Percentiles rank a stretch among this genome's conserved stretches.
phyloP scores from a whole-genome alignment of 92 coral and sea anemone species.

The Porites lobata region DNA sequence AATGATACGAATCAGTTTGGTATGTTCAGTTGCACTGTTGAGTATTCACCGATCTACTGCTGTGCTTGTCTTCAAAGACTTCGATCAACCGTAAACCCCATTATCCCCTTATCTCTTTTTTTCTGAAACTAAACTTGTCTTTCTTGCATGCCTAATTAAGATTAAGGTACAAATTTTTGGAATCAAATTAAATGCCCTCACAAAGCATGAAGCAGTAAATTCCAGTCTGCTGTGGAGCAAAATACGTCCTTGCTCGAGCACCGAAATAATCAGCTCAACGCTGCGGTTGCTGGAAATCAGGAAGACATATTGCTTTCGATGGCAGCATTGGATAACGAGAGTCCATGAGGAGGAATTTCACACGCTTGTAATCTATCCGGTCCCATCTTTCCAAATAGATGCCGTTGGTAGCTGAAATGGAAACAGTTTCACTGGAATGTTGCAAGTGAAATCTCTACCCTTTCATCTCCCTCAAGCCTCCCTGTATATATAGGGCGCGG shows the following conservation, averaged over 20 bases:
- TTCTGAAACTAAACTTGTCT: too few species aligned
- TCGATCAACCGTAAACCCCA: too few species aligned
- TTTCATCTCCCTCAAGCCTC: too few species aligned
- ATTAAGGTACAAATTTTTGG: too few species aligned
- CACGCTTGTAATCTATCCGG: constrained; percentile 36
- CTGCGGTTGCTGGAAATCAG: constrained; percentile 43
- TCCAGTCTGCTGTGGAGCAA: constrained; percentile 80
- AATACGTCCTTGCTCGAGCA: constrained; percentile 77
- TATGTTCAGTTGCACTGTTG: too few species aligned
- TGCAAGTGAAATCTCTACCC: too few species aligned
- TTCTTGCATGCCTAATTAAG: too few species aligned
- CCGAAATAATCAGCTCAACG: constrained; percentile 83
- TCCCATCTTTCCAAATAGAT: constrained; percentile 47
- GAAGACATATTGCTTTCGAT: constrained; percentile 7
- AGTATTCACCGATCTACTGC: too few species aligned
- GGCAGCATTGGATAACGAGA: constrained; percentile 51
- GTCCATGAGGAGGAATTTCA: constrained; percentile 25
- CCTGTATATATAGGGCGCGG: too few species aligned
- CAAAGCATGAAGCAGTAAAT: constrained; percentile 6
- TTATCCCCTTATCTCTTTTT: too few species aligned
- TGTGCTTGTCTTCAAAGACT: too few species aligned
- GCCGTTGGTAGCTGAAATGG: constrained; percentile 8
- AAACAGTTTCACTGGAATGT: neutral
- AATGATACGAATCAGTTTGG: too few species aligned
- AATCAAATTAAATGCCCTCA: neutral